These are phyloP conservation scores for Artemia sp. DNA, from an alignment of 2,888 invertebrate genomes.

Conservation along the genomic window DNA sequence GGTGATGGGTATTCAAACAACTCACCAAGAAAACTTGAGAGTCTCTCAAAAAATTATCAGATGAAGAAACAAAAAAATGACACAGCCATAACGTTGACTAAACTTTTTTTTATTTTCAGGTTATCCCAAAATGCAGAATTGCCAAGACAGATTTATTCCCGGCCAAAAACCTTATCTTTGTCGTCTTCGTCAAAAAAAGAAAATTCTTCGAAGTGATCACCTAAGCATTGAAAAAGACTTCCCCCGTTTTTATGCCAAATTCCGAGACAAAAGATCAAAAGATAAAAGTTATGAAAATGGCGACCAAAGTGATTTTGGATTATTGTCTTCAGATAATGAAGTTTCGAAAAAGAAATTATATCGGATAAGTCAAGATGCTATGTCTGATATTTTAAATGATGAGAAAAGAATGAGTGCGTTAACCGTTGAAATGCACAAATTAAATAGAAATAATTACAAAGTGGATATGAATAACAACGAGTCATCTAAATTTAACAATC, in stretches of 20 bases:
- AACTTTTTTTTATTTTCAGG: no score
- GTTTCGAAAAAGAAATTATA: conserved; percentile 1
- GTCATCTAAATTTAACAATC: neutral
- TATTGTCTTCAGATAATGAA: neutral
- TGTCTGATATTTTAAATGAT: neutral
- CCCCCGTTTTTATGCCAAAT: conserved; percentile 13
- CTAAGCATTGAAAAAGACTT: conserved; percentile 9
- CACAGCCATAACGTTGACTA: no score
- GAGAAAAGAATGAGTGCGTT: conserved; percentile 1
- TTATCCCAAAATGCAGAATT: no score
- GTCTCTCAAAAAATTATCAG: no score
- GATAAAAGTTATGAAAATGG: neutral
- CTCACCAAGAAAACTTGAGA: no score
- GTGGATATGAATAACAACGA: neutral
- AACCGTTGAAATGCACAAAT: conserved; percentile 7
- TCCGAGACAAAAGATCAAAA: neutral
- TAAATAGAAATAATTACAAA: neutral
- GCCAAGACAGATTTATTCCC: neutral
- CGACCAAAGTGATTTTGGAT: neutral
- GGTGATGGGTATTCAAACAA: no score
- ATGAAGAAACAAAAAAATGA: no score
- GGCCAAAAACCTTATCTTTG: neutral
- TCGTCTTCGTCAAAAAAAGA: conserved; percentile 8
- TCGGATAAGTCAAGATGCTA: neutral
- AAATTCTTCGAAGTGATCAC: conserved; percentile 9